A percentile compares a stretch with the other conserved stretches of the same genome.
Conservation (phyloP, 2,113 vertebrate genomes). For the Tragelaphus strepsiceros region DNA sequence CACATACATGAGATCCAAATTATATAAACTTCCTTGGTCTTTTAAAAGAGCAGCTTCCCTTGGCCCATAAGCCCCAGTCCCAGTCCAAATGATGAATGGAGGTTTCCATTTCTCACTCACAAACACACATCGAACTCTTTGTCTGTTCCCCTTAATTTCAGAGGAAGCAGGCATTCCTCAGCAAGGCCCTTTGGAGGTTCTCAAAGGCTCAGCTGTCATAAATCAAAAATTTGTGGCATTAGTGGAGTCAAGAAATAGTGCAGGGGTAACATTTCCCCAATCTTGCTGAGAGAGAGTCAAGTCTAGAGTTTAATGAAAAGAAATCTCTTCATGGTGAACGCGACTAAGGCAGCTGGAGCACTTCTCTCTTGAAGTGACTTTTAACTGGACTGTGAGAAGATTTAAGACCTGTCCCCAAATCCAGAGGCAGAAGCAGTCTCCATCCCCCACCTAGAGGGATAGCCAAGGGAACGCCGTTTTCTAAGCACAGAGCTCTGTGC, state of each 20-base stretch:
- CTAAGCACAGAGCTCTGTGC: background rate
- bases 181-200: slow-evolving; percentile 52
- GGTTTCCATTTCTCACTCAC: slow-evolving; percentile 56
- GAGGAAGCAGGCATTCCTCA: slow-evolving; percentile 55
- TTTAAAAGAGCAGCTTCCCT: background rate
- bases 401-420: slow-evolving; percentile 69
- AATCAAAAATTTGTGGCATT: slow-evolving; percentile 75
- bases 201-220: slow-evolving; percentile 67
- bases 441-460: slow-evolving; percentile 48
- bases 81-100: background rate
- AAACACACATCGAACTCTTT: slow-evolving; percentile 40
- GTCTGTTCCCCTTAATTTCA: slow-evolving; percentile 67
- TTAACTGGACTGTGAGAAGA: slow-evolving; percentile 72
- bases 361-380: slow-evolving; percentile 71
- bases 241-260: slow-evolving; percentile 51
- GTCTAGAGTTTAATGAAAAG: slow-evolving; percentile 77
- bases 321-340: slow-evolving; percentile 74
- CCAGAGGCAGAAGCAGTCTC: slow-evolving; percentile 63
- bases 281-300: slow-evolving; percentile 72
- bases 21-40: background rate
- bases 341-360: slow-evolving; percentile 51
- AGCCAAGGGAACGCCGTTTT: background rate
- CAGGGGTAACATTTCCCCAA: slow-evolving; percentile 66
- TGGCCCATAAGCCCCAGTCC: background rate
- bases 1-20: background rate